Evolutionary conservation across 2,797 vertebrate genomes (phyloP).

Genomic region (Catamblyrhynchus diadema): DNA sequence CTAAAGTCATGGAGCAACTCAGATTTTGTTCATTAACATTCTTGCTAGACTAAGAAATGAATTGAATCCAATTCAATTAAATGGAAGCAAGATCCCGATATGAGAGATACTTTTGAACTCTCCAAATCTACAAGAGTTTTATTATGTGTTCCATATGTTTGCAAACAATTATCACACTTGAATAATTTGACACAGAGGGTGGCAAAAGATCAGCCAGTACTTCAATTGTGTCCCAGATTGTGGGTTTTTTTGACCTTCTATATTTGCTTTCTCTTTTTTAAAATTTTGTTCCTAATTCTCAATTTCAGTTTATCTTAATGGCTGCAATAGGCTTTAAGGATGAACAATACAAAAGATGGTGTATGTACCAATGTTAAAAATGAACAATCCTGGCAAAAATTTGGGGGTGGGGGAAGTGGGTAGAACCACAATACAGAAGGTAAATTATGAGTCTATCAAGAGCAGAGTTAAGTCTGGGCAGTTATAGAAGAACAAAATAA

Average conservation of each 20-base stretch:
- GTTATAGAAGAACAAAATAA: background rate
- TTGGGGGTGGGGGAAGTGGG: accelerated
- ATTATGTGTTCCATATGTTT: background rate
- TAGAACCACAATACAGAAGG: background rate
- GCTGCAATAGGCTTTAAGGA: background rate
- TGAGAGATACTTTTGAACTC: background rate
- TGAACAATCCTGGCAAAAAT: background rate
- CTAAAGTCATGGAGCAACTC: background rate
- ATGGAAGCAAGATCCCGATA: background rate
- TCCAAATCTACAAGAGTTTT: background rate
- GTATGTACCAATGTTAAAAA: background rate
- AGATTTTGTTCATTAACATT: constrained; percentile 18
- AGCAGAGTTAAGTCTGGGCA: background rate
- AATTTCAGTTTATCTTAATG: background rate
- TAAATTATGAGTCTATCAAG: background rate
- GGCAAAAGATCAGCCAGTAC: background rate
- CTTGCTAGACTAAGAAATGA: background rate
- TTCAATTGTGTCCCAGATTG: background rate
- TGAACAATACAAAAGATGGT: background rate
- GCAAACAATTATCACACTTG: background rate
- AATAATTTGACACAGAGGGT: background rate
- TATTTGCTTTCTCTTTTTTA: background rate
- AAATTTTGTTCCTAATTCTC: background rate
- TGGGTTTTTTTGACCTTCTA: background rate
- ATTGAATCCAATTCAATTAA: background rate